phyloP scores from a whole-genome alignment of 2,797 vertebrate species.

The Sebastes minor region DNA sequence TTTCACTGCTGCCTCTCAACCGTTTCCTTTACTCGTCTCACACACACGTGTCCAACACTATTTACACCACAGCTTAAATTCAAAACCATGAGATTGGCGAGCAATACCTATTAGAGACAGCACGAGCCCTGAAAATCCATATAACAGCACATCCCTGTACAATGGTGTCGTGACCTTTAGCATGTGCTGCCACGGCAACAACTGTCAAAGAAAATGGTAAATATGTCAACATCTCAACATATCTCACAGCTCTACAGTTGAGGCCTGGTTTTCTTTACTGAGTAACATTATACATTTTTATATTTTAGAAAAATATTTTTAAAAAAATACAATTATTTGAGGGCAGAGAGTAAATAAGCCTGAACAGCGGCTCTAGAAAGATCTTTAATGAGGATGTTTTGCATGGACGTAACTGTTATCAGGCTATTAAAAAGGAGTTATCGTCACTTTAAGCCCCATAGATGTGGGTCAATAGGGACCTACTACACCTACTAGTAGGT shows the following conservation, averaged over 20 bases:
- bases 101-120: too few species aligned
- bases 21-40: background rate
- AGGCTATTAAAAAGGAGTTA: too few species aligned
- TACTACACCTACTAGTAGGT: too few species aligned
- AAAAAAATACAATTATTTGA: background rate
- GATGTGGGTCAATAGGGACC: too few species aligned
- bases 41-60: background rate
- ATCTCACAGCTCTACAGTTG: background rate
- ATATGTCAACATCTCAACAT: background rate
- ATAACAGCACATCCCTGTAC: too few species aligned
- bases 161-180: slow-evolving; percentile 6
- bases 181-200: background rate
- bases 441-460: too few species aligned
- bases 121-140: background rate
- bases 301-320: background rate
- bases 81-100: background rate
- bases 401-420: too few species aligned
- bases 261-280: background rate
- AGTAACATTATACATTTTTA: background rate
- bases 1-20: background rate
- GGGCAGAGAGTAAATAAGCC: background rate
- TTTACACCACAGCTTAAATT: background rate
- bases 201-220: background rate
- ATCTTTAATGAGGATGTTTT: background rate
- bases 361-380: background rate